Evolutionary conservation across 2,797 vertebrate species (phyloP), one percentile per base, ranked within the genome.

Genomic region (Erithacus rubecula): DNA sequence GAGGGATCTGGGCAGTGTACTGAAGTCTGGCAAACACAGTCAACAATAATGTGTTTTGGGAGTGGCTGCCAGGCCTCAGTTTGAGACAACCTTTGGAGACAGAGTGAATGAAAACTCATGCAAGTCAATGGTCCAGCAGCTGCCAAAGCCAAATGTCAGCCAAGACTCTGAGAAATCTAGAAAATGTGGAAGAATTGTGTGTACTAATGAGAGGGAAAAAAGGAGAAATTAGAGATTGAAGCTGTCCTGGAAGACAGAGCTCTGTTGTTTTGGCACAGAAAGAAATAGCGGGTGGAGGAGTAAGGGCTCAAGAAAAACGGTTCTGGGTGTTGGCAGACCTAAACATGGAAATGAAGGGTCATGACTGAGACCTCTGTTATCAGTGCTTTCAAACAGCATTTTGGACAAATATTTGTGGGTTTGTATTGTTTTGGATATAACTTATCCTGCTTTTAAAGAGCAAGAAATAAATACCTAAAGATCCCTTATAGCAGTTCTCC

Each of bases 361-460:
- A 2, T 3, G 6, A 1, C 29, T 58, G 43, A 4, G 3, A n/a
- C 39, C 37, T 76, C 37, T 4, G 4, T 27, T 63, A 0, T 16
- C 29, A 15, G 17, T 9, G 4, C 47, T 63, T 46, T 11, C 58
- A 67, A 30, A 52, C 13, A 36, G 5, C 3, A 0, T 9, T 29
- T 9, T 49, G 15, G 18, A 47, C 37, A 78, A 43, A 17, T 23
- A 29, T 18, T 75, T 55, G 10, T 52, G 36, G 4, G 22, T 43
- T 36, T 9, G 0, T 6, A 32, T n/a, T 71, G 36, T 32, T 65
- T 37, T 78, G 2, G 10, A 39, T 41, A 43, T 12, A 41, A 9
- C 4, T 56, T 75, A 15, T 0, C 7, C 24, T 53, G 5, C 19
- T 81, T 81, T 8, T 36, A 47, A 75, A 62, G 46, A 78, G 12